A percentile compares a stretch with the other conserved stretches of the same genome.
Evolutionary conservation across 2,888 invertebrate species (phyloP).

Genomic region (Geotrupes spiniger): DNA sequence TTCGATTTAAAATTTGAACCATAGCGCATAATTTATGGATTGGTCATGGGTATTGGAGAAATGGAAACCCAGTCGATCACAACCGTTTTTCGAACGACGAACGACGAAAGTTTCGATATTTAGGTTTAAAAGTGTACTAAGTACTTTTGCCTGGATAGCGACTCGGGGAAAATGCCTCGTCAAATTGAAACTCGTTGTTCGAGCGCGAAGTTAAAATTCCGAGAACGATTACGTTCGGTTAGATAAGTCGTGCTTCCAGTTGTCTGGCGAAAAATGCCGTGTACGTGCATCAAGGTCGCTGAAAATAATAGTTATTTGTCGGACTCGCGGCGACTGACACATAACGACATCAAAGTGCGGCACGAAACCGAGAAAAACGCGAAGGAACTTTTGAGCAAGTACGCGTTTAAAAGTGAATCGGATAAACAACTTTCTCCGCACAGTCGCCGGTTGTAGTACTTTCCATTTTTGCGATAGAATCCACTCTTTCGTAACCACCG

Average conservation of each 20-base stretch:
- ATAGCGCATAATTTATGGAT: too few relatives aligned
- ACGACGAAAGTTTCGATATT: too few relatives aligned
- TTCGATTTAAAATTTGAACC: too few relatives aligned
- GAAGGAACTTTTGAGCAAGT: not conserved
- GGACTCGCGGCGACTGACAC: not conserved
- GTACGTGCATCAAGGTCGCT: constrained; percentile 2
- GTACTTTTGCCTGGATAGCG: too few relatives aligned
- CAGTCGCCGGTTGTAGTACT: constrained; percentile 36
- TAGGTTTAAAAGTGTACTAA: too few relatives aligned
- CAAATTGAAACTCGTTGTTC: too few relatives aligned
- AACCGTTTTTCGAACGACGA: too few relatives aligned
- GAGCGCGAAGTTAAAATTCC: too few relatives aligned
- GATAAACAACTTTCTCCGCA: constrained; percentile 9
- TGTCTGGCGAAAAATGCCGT: not conserved
- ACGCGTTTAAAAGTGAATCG: constrained; percentile 2
- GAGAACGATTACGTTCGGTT: too few relatives aligned
- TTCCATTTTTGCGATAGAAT: constrained; percentile 45
- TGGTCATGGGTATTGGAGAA: too few relatives aligned
- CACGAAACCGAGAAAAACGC: not conserved
- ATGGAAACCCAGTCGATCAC: too few relatives aligned
- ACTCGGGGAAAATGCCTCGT: too few relatives aligned
- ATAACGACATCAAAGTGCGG: not conserved
- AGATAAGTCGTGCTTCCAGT: not conserved
- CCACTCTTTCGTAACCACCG: constrained; percentile 38
- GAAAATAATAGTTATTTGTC: not conserved